Evolutionary conservation across 2,113 vertebrate genomes (phyloP).

Genomic region (Entomyzon cyanotis): DNA sequence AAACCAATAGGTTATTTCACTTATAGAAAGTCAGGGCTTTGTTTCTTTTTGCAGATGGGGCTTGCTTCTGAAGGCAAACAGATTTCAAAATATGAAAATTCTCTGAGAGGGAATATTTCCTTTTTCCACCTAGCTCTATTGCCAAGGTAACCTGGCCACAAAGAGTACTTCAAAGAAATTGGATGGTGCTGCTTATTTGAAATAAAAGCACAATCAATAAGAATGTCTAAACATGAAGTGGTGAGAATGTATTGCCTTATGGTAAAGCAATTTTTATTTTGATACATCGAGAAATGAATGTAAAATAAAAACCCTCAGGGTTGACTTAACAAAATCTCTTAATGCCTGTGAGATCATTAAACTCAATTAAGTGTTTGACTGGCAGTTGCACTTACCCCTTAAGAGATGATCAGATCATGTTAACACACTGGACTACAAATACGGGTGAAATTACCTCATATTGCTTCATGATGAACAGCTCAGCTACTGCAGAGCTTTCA

Average conservation of each 20-base stretch:
- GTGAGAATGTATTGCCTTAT: background rate
- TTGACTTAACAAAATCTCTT: background rate
- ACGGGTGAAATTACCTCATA: background rate
- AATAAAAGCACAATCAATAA: background rate
- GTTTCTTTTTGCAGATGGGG: background rate
- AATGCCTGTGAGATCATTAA: background rate
- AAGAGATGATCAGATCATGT: background rate
- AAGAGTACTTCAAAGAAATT: slow-evolving; percentile 3
- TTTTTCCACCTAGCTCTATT: background rate
- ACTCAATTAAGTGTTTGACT: background rate
- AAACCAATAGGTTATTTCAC: background rate
- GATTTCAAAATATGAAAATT: background rate
- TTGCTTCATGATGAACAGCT: background rate
- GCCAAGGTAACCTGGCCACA: background rate
- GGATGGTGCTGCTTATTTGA: background rate
- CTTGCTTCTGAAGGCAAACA: background rate
- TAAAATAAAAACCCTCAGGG: background rate
- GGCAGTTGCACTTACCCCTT: background rate
- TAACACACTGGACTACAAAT: background rate
- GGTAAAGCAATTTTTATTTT: background rate
- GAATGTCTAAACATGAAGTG: background rate
- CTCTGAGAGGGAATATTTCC: background rate
- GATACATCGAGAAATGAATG: background rate
- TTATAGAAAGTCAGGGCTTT: background rate
- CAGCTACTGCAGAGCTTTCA: background rate